Evolutionary conservation across 2,797 vertebrate species (phyloP).

Genomic region (Mionectes olivaceus): DNA sequence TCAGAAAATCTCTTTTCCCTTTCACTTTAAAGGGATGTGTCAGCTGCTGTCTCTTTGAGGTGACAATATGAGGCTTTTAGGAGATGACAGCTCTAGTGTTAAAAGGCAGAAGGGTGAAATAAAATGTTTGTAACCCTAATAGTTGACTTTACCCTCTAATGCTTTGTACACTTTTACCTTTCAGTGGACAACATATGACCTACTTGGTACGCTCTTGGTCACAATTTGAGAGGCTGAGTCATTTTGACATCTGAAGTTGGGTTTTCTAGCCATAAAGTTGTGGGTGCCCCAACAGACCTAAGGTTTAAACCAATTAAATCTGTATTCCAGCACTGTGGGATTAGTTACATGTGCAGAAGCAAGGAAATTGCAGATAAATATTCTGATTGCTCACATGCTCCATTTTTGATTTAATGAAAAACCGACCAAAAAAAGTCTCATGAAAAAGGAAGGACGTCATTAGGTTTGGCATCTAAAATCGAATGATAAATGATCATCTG

Average conservation of each 20-base stretch:
- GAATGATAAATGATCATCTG: constrained; percentile 74
- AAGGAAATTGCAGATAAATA: not conserved
- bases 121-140: not conserved
- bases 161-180: not conserved
- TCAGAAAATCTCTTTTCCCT: not conserved
- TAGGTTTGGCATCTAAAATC: constrained; percentile 66
- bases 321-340: not conserved
- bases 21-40: not conserved
- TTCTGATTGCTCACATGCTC: constrained; percentile 6
- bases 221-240: not conserved
- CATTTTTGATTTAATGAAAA: constrained; percentile 43
- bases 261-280: not conserved
- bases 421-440: constrained; percentile 14
- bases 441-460: constrained; percentile 61
- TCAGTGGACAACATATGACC: not conserved
- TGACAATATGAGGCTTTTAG: not conserved
- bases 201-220: not conserved
- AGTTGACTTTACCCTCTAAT: not conserved
- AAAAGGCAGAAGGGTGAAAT: not conserved
- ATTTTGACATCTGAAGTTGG: not conserved
- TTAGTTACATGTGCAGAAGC: constrained; percentile 2
- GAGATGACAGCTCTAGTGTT: not conserved
- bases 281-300: not conserved
- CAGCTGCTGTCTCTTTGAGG: not conserved
- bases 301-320: not conserved